Base-by-base conservation (phyloP, 2,888 invertebrate species). In the Papilio demoleus region DNA sequence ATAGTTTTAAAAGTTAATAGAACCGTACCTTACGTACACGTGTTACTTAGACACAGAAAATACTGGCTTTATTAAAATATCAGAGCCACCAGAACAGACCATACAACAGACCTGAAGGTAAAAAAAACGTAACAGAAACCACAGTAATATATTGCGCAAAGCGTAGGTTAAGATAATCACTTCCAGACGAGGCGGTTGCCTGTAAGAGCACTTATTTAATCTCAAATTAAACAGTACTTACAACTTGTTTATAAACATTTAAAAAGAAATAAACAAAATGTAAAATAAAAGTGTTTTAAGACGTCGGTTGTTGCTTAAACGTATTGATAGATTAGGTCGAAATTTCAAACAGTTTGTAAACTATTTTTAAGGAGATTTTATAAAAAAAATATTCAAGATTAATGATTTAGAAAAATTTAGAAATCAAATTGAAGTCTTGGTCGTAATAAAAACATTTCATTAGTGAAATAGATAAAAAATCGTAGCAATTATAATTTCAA, bases 381-480 rank as follows among this genome's bases (percentile, higher is more conserved):
- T n/a, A n/a, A n/a, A n/a, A n/a, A n/a, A n/a, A n/a, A n/a, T n/a
- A n/a, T n/a, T 31, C 6, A 31, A 31, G 6, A 31, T 4, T 31
- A 31, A 31, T 31, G 6, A 6, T 4, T 31, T 31, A 31, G 4
- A 31, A 31, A 31, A 31, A 31, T 31, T 31, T 4, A 4, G 31
- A 40, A 0, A 40, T 12, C 40, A 40, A 40, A 40, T 40, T 14
- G 14, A 40, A 40, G 4, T n/a, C n/a, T n/a, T n/a, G n/a, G n/a
- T n/a, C n/a, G n/a, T n/a, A n/a, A n/a, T 40, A 14, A 40, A 45
- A 45, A 42, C 17, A 17, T 45, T 45, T 45, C 17, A 45, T 68
- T 58, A 53, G 45, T 67, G 62, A 70, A 70, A 62, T 61, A 70
- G 56, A 69, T 66, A 11, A 36, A 19, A 38, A 38, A 60, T 38